Evolutionary conservation across 2,113 vertebrate species (phyloP), one percentile per base, ranked within the genome.

Genomic region (Candoia aspera): DNA sequence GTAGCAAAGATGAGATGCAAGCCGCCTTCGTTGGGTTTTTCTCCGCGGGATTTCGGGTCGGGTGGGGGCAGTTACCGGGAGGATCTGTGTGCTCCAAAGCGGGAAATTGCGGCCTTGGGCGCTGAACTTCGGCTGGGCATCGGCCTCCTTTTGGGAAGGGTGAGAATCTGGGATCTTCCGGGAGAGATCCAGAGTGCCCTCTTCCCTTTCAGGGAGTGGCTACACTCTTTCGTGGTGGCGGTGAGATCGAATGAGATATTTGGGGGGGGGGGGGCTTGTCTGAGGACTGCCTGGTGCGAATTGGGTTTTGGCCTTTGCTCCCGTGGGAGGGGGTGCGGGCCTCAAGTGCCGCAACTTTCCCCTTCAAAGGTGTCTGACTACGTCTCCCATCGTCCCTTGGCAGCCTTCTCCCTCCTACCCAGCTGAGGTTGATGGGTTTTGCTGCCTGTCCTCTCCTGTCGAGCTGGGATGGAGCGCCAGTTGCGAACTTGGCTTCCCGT

Each of bases 271-370:
- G 68, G 33, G 17, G 19, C 24, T 2, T 49, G 49, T 49, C 49
- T 49, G 4, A 49, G 49, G 6, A 49, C 9, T 10, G 24, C 26
- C 33, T 37, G 68, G 33, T 79, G 68, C 68, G 33, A 37, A 21
- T 79, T 37, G 33, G 6, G 17, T 19, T 79, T 79, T 19, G 2
- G 49, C 49, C 3, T 49, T 49, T 49, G 49, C 49, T 49, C 49
- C 49, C 4, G 49, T 49, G 49, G 49, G 49, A 0, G 33, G 68
- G 13, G 68, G 0, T 9, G 0, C 13, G n/a, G 6, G 33, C 6
- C 15, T 73, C n/a, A 2, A 2, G 33, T 37, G 68, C 8, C 33
- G 17, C 33, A 8, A 79, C 15, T 37, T 79, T 37, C 68, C 68
- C 33, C 37, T 79, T 79, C n/a, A 37, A 79, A 79, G 33, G n/a